Evolutionary conservation across 2,888 invertebrate species (phyloP), one percentile per base, ranked within the genome.

Genomic region (Phortica okadai): DNA sequence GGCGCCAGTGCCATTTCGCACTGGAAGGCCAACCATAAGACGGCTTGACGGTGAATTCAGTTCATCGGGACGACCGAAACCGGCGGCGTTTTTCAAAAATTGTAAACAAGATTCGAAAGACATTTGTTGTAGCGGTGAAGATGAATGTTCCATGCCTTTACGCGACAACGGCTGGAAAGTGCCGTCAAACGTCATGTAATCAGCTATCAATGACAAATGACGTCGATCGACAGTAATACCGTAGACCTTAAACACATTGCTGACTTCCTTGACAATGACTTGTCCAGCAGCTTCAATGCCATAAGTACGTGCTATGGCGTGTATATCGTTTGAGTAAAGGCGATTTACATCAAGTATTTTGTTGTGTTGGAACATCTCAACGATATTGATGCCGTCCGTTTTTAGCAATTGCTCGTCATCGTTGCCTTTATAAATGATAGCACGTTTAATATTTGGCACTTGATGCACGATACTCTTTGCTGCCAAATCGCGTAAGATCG

Each of bases 121-220:
- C 97, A 99, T 99, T 92, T 99, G 98, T 90, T 99, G 99, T 21
- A 99, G 91, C 0, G 99, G 98, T 0, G 99, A 99, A 0, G 97
- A 93, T n/a, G 95, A 96, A 72, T 95, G 94, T 83, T 96, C 95
- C 95, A 99, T 97, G 8, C 98, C 97, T 84, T 94, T 94, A 41
- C 99, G 93, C 90, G 96, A 99, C 91, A 99, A 94, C 0, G 99
- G 96, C 87, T 95, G 95, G 89, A 96, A 98, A 0, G 93, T 92
- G 0, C 99, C 99, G 86, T 96, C 96, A 84, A 95, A 97, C 0
- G 99, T 99, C 99, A 99, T 99, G 90, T 99, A 99, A 92, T 99
- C 99, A 0, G 99, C 97, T 74, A 99, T 94, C 6, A 99, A 92
- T 0, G 95, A 94, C 86, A 99, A 93, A 93, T 99, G 99, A 41